phyloP scores from a whole-genome alignment of 2,113 vertebrate genomes.

The Danionella cerebrum region DNA sequence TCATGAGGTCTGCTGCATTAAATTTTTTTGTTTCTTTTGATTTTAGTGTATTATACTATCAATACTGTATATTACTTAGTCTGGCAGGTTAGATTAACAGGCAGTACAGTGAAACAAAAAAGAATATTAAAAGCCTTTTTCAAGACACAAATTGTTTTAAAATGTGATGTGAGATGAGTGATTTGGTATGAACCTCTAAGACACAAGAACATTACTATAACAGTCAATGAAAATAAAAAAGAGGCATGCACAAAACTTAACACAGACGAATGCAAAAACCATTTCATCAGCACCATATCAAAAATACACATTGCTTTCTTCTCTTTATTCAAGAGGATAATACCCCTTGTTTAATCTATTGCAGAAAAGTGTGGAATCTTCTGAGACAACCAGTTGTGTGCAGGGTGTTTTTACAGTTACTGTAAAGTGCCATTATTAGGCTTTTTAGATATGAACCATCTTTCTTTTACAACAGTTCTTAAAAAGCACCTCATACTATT shows the following conservation, averaged over 20 bases:
- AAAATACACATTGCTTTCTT: constrained; percentile 49
- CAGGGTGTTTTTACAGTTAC: too few species aligned
- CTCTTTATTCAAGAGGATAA: background rate
- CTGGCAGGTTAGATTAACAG: background rate
- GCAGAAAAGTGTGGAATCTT: too few species aligned
- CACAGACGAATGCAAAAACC: constrained; percentile 15
- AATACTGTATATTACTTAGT: background rate
- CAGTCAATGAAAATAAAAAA: background rate
- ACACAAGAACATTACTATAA: background rate
- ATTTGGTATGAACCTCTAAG: too few species aligned
- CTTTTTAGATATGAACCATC: too few species aligned
- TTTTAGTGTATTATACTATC: too few species aligned
- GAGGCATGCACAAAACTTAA: background rate
- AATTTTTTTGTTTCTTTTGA: background rate
- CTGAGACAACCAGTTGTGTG: too few species aligned
- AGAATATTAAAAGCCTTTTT: background rate
- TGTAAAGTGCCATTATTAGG: too few species aligned
- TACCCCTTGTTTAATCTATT: too few species aligned
- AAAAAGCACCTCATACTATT: too few species aligned
- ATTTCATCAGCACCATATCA: constrained; percentile 44
- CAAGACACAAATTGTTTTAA: too few species aligned
- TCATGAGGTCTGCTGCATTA: background rate
- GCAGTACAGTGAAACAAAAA: background rate
- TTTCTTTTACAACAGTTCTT: too few species aligned
- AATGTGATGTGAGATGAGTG: too few species aligned